Evolutionary conservation across 2,888 invertebrate species (phyloP), one percentile per base, ranked within the genome.

Genomic region (Aphodius granarius): DNA sequence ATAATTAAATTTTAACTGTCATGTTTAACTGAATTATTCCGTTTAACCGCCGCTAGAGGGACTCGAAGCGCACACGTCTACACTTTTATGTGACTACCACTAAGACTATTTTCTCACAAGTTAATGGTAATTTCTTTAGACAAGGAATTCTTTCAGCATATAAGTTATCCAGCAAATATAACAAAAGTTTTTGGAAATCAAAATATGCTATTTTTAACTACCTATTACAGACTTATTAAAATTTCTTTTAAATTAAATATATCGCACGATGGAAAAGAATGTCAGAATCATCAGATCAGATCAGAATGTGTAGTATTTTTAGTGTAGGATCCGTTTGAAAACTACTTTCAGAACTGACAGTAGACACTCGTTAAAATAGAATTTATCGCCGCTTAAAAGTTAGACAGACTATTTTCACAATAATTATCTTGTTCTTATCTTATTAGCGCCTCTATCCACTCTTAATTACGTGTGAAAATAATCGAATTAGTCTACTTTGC

Each of bases 1-100:
- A 84, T 85, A 86, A 86, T 86, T 86, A 86, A 86, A 86, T 86
- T 85, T 86, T 84, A 86, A 85, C 85, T 86, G 86, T 86, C 86
- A 85, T 86, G 85, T 85, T 63, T 83, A 81, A 82, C 83, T 83
- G 83, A 85, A 84, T 84, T 85, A 85, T 84, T 83, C 83, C 82
- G 82, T 83, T 82, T 82, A 82, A 81, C 79, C 78, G 77, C 75
- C 76, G 75, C 72, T 73, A 79, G 79, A 78, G 78, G 78, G 78
- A 66, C 72, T 20, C 72, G 21, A 71, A 72, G n/a, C 72, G 23
- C 43, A 43, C 43, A 43, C 13, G 43, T 43, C 43, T 43, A 43
- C 43, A 43, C 43, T 43, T 43, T 43, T 43, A 43, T 43, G 43
- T 43, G 43, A 43, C 43, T 43, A 13, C 43, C 43, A 3, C 43